Percentiles rank a stretch among this genome's conserved stretches.
These are phyloP conservation scores for Spatulosminthurus flaviceps DNA, from an alignment of 2,888 invertebrate species.

Conservation along the genomic window DNA sequence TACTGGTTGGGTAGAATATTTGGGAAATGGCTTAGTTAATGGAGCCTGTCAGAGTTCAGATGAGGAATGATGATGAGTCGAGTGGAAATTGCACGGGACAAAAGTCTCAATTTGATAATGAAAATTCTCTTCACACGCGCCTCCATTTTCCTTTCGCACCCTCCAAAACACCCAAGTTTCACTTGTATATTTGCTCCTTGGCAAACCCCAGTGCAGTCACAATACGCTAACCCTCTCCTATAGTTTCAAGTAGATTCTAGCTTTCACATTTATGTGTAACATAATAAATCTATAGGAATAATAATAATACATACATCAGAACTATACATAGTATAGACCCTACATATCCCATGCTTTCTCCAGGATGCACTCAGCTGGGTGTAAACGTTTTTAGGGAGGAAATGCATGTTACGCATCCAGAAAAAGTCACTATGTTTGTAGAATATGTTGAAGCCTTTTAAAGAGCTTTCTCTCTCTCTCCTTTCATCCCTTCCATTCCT, in stretches of 20 bases:
- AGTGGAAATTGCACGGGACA: conserved; percentile 53
- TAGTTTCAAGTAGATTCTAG: no score
- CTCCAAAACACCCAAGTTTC: conserved; percentile 8
- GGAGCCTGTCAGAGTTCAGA: conserved; percentile 56
- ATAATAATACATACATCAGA: background rate
- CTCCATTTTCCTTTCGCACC: conserved; percentile 15
- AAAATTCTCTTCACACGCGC: conserved; percentile 50
- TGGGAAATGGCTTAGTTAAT: conserved; percentile 58
- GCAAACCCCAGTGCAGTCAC: background rate
- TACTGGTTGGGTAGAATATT: conserved; percentile 45
- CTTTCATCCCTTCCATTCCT: conserved; percentile 6
- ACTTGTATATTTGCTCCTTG: background rate
- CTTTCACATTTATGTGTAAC: no score
- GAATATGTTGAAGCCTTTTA: background rate
- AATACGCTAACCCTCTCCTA: background rate
- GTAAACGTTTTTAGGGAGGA: background rate
- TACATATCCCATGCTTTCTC: no score
- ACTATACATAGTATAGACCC: no score
- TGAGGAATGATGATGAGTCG: conserved; percentile 59
- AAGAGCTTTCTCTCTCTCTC: background rate
- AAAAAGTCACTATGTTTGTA: background rate
- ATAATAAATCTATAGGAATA: no score
- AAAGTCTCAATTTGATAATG: conserved; percentile 59
- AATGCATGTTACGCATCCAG: conserved; percentile 7
- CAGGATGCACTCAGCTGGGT: background rate